Evolutionary conservation across 2,888 invertebrate species (phyloP).

Genomic region (Cosmorhoe ocellata): DNA sequence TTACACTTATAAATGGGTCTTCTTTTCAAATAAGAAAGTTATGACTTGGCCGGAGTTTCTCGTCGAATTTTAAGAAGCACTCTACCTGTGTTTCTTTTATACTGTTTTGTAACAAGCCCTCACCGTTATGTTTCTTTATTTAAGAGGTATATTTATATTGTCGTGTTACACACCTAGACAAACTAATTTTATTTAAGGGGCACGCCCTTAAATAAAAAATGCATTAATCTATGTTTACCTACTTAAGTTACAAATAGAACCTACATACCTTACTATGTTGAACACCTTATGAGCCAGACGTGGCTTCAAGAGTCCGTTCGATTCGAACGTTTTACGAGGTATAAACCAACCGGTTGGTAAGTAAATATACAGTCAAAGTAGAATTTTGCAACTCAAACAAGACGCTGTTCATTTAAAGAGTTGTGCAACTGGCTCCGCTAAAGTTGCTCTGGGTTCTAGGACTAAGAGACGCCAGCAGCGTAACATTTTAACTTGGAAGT

Average conservation of each 20-base stretch:
- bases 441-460: constrained; percentile 47
- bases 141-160: neutral
- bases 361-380: constrained; percentile 50
- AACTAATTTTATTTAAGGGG: too few relatives aligned
- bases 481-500: constrained; percentile 52
- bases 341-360: constrained; percentile 43
- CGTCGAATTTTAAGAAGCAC: constrained; percentile 25
- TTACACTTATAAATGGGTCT: constrained; percentile 53
- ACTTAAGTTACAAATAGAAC: neutral
- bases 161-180: too few relatives aligned
- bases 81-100: constrained; percentile 15
- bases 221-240: neutral
- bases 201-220: too few relatives aligned
- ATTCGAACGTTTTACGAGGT: constrained; percentile 24
- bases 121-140: neutral
- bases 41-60: constrained; percentile 33
- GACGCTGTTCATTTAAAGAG: constrained; percentile 62
- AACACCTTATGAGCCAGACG: constrained; percentile 4
- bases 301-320: constrained; percentile 15
- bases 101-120: constrained; percentile 2
- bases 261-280: neutral
- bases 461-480: constrained; percentile 38
- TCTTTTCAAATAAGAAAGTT: constrained; percentile 44
- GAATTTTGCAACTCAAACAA: constrained; percentile 51
- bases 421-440: constrained; percentile 47